A percentile compares a stretch with the other conserved stretches of the same genome.
Evolutionary conservation across 2,797 vertebrate species (phyloP).

Genomic region (Tenualosa ilisha): DNA sequence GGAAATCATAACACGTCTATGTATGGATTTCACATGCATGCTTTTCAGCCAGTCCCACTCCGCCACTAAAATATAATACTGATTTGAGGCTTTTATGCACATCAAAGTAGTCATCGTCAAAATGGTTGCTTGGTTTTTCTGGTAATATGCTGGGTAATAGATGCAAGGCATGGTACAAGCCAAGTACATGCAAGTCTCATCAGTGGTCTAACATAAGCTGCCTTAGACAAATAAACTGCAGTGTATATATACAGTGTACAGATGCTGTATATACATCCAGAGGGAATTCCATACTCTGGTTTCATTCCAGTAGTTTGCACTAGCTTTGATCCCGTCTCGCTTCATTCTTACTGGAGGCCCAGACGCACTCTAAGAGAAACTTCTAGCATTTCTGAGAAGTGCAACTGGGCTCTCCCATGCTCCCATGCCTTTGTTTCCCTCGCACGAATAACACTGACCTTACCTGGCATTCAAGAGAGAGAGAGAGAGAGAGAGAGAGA

Average conservation of each 20-base stretch:
- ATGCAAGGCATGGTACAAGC: slow-evolving; percentile 10
- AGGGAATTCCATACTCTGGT: not conserved
- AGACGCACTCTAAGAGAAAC: not conserved
- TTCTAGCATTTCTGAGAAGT: slow-evolving; percentile 34
- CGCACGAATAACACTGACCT: slow-evolving; percentile 32
- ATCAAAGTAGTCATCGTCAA: slow-evolving; percentile 6
- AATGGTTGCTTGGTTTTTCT: not conserved
- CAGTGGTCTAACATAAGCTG: not conserved
- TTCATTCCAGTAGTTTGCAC: not conserved
- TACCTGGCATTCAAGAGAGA: slow-evolving; percentile 15
- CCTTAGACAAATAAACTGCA: slow-evolving; percentile 7
- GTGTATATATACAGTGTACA: not conserved
- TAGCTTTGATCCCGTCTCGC: slow-evolving; percentile 1
- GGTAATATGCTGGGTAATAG: not conserved
- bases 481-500: not conserved
- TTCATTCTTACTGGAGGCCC: not conserved
- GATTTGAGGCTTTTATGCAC: slow-evolving; percentile 16
- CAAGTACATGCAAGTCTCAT: not conserved
- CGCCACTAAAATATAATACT: slow-evolving; percentile 20
- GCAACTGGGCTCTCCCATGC: slow-evolving; percentile 43
- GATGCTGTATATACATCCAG: not conserved
- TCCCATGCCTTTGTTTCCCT: slow-evolving; percentile 33
- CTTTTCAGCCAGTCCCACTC: not conserved
- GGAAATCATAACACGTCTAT: slow-evolving; percentile 20
- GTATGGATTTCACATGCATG: slow-evolving; percentile 25